Conservation (phyloP, 2,797 vertebrate genomes). For the Phoxinus dragarum region DNA sequence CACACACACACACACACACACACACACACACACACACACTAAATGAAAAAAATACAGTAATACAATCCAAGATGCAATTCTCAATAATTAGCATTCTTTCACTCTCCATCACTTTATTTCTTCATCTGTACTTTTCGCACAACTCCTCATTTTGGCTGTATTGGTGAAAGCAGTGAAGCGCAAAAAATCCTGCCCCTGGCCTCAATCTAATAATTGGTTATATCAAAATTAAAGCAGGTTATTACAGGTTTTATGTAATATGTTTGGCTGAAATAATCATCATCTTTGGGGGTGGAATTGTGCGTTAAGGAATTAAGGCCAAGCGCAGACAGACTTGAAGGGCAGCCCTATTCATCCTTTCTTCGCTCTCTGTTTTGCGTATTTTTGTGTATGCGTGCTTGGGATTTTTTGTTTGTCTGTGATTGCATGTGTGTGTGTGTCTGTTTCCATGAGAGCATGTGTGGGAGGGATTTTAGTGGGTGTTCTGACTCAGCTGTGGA, state of each 20-base stretch:
- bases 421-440: constrained; percentile 35
- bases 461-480: constrained; percentile 56
- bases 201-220: constrained; percentile 28
- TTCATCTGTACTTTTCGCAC: background rate
- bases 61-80: background rate
- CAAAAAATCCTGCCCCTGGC: background rate
- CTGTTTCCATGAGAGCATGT: constrained; percentile 35
- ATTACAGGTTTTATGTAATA: constrained; percentile 42
- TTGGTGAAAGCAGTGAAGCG: background rate
- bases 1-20: background rate
- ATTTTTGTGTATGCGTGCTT: constrained; percentile 29
- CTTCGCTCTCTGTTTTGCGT: constrained; percentile 18
- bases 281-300: constrained; percentile 18
- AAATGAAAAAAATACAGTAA: background rate
- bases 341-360: constrained; percentile 11
- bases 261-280: constrained; percentile 30
- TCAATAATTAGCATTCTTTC: constrained; percentile 1
- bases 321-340: constrained; percentile 29
- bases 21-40: background rate
- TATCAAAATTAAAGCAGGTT: constrained; percentile 1
- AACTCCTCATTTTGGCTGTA: background rate
- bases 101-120: background rate
- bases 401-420: constrained; percentile 12
- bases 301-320: constrained; percentile 34
- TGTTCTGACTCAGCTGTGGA: constrained; percentile 56